Conservation (phyloP, 2,113 vertebrate genomes). For the Fregata magnificens region DNA sequence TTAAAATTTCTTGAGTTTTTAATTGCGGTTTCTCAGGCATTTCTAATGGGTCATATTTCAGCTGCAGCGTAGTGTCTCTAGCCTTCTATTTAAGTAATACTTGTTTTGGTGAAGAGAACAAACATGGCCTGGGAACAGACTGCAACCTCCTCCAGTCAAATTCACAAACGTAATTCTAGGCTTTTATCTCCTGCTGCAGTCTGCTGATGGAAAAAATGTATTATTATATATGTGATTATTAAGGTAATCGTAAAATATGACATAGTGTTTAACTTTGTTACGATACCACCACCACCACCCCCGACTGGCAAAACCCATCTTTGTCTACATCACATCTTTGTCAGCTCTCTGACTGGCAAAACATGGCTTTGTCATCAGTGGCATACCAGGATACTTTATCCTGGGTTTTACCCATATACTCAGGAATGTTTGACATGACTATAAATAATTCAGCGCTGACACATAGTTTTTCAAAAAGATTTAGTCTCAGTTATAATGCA, state of each 20-base stretch:
- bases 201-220: background rate
- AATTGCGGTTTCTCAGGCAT: background rate
- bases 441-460: constrained; percentile 62
- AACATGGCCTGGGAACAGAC: background rate
- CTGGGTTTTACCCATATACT: constrained; percentile 16
- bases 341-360: background rate
- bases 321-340: background rate
- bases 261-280: background rate
- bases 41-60: background rate
- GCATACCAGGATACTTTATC: background rate
- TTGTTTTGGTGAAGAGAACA: background rate
- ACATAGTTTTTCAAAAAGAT: constrained; percentile 27
- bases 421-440: constrained; percentile 55
- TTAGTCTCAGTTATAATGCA: background rate
- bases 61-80: background rate
- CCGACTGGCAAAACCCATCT: background rate
- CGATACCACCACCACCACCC: background rate
- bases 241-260: background rate
- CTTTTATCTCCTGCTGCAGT: background rate
- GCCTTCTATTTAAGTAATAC: background rate
- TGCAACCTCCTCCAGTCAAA: background rate
- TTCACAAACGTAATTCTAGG: background rate
- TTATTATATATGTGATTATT: background rate
- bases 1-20: background rate
- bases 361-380: background rate